Evolutionary conservation across 64 coral and sea anemone genomes (phyloP).

Genomic region (Dendronephthya gigantea): DNA sequence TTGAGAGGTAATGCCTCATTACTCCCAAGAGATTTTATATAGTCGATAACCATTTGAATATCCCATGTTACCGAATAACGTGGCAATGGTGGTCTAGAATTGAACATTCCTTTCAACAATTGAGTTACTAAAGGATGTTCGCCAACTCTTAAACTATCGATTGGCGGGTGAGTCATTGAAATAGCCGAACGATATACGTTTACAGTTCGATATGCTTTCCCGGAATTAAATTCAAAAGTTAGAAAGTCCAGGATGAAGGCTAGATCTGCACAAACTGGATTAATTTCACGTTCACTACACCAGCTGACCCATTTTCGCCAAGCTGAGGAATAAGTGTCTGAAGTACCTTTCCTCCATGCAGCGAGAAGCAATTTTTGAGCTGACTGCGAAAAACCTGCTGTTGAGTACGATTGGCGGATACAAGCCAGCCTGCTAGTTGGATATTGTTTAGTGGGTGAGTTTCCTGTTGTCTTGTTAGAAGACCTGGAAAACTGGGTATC

Average conservation of each 20-base stretch:
- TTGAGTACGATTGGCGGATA: neutral
- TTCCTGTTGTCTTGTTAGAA: neutral
- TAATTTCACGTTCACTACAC: neutral
- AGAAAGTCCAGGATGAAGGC: too few relatives aligned
- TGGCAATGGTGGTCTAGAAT: too few relatives aligned
- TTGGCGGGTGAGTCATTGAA: too few relatives aligned
- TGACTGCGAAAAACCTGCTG: neutral
- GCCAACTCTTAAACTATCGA: too few relatives aligned
- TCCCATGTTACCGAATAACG: too few relatives aligned
- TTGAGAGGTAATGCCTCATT: too few relatives aligned
- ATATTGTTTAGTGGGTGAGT: too few relatives aligned
- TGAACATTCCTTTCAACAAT: too few relatives aligned
- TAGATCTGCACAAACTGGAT: neutral
- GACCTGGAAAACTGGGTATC: conserved; percentile 14
- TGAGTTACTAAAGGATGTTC: too few relatives aligned
- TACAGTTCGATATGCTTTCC: neutral
- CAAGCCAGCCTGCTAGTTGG: neutral
- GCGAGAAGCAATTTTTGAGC: neutral
- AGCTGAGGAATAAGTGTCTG: neutral
- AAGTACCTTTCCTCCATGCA: neutral
- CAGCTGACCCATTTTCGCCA: neutral
- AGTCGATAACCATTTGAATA: too few relatives aligned
- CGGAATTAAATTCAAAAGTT: neutral
- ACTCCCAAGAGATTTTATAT: too few relatives aligned
- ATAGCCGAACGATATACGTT: neutral